phyloP scores from a whole-genome alignment of 2,888 invertebrate genomes.

The Yponomeuta sedellus region DNA sequence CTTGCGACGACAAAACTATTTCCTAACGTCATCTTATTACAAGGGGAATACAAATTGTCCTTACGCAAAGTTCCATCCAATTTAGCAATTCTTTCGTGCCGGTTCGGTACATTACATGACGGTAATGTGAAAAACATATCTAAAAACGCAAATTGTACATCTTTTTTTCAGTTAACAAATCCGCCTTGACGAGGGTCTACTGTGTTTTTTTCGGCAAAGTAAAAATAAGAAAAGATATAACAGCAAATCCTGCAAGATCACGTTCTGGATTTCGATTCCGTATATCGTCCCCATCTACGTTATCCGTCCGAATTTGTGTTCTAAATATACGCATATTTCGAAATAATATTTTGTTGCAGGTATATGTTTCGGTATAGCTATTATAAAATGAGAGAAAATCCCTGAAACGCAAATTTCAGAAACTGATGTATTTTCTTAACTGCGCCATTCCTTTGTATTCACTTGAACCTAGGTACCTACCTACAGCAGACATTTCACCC shows the following conservation, averaged over 20 bases:
- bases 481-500: neutral
- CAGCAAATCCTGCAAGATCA: constrained; percentile 61
- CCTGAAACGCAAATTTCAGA: no score
- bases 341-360: no score
- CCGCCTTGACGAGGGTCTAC: constrained; percentile 66
- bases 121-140: constrained; percentile 46
- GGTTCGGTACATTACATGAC: constrained; percentile 56
- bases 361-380: no score
- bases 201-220: constrained; percentile 51
- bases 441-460: no score
- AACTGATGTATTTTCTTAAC: no score
- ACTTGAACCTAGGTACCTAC: neutral
- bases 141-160: constrained; percentile 62
- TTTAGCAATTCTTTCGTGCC: constrained; percentile 33
- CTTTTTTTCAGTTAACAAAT: constrained; percentile 66
- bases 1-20: neutral
- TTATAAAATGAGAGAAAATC: no score
- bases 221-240: constrained; percentile 61
- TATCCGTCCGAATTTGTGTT: constrained; percentile 5
- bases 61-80: constrained; percentile 20
- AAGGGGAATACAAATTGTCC: neutral
- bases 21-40: constrained; percentile 6
- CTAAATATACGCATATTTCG: neutral
- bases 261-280: constrained; percentile 46
- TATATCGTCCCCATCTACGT: constrained; percentile 9